Percentiles rank a stretch among this genome's conserved stretches.
These are phyloP conservation scores for Bombus waltoni DNA, from an alignment of 1,140 invertebrate species.

Conservation along the genomic window DNA sequence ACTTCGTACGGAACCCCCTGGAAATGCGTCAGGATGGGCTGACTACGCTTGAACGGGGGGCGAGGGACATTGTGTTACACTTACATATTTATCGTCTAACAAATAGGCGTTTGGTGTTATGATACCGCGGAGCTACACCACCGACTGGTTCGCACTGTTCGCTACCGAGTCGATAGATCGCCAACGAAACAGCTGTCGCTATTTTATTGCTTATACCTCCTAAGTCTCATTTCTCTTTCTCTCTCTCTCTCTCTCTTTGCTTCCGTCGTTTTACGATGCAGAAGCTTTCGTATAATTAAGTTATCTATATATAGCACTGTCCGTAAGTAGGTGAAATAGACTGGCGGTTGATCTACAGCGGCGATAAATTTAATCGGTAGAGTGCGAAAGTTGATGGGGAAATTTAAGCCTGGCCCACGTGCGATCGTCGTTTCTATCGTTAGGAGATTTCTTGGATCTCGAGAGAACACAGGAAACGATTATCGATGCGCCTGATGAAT, in stretches of 20 bases:
- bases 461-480: too few relatives aligned
- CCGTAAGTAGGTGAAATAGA: too few relatives aligned
- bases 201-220: slow-evolving; percentile 49
- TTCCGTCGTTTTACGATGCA: not conserved
- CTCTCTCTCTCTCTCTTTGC: not conserved
- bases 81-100: slow-evolving; percentile 83
- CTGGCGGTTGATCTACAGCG: too few relatives aligned
- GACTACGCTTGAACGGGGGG: slow-evolving; percentile 22
- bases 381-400: too few relatives aligned
- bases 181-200: slow-evolving; percentile 71
- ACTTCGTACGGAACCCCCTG: slow-evolving; percentile 10
- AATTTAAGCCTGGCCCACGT: too few relatives aligned
- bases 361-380: too few relatives aligned
- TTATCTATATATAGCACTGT: too few relatives aligned
- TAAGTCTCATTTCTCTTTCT: not conserved
- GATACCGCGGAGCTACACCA: slow-evolving; percentile 77
- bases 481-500: too few relatives aligned
- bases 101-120: slow-evolving; percentile 82
- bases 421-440: too few relatives aligned
- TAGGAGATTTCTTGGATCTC: too few relatives aligned
- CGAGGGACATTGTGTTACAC: slow-evolving; percentile 77
- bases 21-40: slow-evolving; percentile 38
- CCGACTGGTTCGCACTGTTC: slow-evolving; percentile 60
- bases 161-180: slow-evolving; percentile 41
- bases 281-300: not conserved